Conservation (phyloP, 2,888 invertebrate species). For the Aphidoletes aphidimyza region DNA sequence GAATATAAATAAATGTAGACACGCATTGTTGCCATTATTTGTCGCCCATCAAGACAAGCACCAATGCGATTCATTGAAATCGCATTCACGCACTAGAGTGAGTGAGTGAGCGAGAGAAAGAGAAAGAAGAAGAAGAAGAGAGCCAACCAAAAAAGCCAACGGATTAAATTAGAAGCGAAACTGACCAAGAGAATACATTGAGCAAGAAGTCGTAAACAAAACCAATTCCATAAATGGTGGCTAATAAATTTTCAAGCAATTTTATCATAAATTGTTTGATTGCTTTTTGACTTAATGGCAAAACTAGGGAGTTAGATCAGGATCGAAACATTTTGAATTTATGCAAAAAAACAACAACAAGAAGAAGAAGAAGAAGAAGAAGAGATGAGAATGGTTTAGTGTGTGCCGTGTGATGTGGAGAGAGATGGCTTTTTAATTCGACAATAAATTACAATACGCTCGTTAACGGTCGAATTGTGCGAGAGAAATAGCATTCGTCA, state of each 20-base stretch:
- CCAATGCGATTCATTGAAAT: conserved; percentile 1
- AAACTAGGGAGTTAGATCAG: not conserved
- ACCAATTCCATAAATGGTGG: conserved; percentile 7
- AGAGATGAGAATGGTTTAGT: too few relatives aligned
- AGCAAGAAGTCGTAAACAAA: conserved; percentile 43
- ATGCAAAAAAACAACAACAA: too few relatives aligned
- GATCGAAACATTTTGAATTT: not conserved
- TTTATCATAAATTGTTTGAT: conserved; percentile 24
- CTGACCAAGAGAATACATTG: not conserved
- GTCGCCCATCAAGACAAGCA: not conserved
- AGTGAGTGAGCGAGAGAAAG: too few relatives aligned
- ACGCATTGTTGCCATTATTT: conserved; percentile 33
- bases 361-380: too few relatives aligned
- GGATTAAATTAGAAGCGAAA: conserved; percentile 29
- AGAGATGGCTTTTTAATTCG: conserved; percentile 29
- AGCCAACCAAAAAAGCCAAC: too few relatives aligned
- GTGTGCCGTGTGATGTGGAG: not conserved
- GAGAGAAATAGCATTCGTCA: not conserved
- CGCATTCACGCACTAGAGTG: not conserved
- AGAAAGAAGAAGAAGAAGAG: too few relatives aligned
- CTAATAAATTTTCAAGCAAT: conserved; percentile 42
- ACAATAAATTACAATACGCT: conserved; percentile 6
- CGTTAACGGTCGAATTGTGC: not conserved
- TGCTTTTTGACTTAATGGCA: not conserved
- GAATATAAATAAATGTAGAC: not conserved